Evolutionary conservation across 37 sponge, comb jelly and placozoan genomes (phyloP).

Genomic region (Cliona cf. orientalis): DNA sequence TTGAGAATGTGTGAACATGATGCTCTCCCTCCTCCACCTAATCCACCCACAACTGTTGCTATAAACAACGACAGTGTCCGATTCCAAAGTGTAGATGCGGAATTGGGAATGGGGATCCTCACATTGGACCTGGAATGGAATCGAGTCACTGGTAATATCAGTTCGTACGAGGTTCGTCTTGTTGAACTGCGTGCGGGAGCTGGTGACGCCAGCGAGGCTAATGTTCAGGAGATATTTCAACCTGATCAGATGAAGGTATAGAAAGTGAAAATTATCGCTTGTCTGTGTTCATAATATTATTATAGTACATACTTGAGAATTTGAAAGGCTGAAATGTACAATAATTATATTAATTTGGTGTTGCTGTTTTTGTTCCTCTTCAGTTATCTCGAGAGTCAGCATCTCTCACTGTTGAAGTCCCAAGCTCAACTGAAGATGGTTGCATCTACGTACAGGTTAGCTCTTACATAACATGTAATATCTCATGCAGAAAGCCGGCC

Average conservation of each 20-base stretch:
- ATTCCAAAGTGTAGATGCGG: not conserved
- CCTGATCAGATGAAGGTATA: not conserved
- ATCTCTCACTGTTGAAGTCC: too few species aligned
- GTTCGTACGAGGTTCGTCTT: not conserved
- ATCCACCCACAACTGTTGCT: not conserved
- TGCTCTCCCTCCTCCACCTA: slow-evolving; percentile 1
- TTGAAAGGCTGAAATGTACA: too few species aligned
- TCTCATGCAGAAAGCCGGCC: too few species aligned
- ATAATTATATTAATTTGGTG: too few species aligned
- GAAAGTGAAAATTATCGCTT: too few species aligned
- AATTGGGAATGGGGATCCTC: not conserved
- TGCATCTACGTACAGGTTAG: too few species aligned
- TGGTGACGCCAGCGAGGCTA: not conserved
- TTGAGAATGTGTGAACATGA: not conserved
- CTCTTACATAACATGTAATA: too few species aligned
- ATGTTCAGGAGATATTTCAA: not conserved
- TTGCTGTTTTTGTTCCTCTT: too few species aligned
- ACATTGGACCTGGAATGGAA: not conserved
- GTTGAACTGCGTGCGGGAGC: not conserved
- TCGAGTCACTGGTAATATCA: not conserved
- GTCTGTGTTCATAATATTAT: too few species aligned
- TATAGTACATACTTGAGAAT: too few species aligned
- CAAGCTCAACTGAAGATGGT: too few species aligned
- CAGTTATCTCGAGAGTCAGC: too few species aligned
- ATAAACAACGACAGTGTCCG: not conserved